Percentiles rank a stretch among this genome's conserved stretches.
Evolutionary conservation across 2,113 vertebrate species (phyloP).

Genomic region (Aptenodytes patagonicus): DNA sequence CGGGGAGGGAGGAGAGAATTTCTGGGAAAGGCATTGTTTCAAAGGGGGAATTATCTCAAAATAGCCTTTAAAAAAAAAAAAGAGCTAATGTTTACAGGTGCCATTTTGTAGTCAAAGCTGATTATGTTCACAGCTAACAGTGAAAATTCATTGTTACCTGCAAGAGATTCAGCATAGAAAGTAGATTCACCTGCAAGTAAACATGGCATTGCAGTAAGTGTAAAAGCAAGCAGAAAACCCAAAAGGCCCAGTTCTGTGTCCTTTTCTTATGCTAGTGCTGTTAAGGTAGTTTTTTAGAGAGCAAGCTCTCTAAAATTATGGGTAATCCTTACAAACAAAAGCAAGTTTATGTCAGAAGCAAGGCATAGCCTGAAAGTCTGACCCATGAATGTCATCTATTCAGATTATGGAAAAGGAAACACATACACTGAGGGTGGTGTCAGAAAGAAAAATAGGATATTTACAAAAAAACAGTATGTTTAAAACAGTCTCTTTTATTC

Average conservation of each 20-base stretch:
- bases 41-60: background rate
- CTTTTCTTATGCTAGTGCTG: rapidly evolving
- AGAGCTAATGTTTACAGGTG: rapidly evolving
- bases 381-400: background rate
- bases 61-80: background rate
- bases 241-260: background rate
- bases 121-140: background rate
- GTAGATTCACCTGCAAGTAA: background rate
- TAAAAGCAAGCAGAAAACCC: background rate
- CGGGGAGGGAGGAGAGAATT: background rate
- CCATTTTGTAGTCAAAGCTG: background rate
- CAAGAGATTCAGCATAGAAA: background rate
- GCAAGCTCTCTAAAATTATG: background rate
- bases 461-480: rapidly evolving
- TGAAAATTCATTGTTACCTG: background rate
- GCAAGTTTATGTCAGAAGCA: background rate
- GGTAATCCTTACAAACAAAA: background rate
- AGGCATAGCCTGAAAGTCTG: background rate
- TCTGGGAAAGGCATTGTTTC: background rate
- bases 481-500: background rate
- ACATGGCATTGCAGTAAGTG: background rate
- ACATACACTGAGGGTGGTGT: background rate
- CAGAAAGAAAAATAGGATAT: background rate
- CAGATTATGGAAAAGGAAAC: background rate
- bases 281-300: background rate